These are phyloP conservation scores for Ectemnius lituratus DNA, from an alignment of 2,888 invertebrate genomes.

Conservation along the genomic window DNA sequence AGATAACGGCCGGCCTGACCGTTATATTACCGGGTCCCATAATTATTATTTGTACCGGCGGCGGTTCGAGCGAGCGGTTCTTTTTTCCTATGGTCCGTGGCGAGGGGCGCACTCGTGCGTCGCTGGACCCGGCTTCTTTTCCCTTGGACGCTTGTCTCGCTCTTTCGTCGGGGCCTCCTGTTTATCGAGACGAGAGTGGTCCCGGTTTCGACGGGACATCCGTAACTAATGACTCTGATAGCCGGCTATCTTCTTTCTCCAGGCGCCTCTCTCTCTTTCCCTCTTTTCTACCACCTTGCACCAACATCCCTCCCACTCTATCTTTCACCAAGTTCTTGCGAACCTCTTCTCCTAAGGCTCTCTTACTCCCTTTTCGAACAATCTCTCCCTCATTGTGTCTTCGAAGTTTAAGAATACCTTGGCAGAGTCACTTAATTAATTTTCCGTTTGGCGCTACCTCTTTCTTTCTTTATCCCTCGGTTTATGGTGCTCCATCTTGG, in stretches of 20 bases:
- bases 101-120: too few relatives aligned
- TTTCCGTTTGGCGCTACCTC: slow-evolving; percentile 65
- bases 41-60: slow-evolving; percentile 72
- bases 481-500: too few relatives aligned
- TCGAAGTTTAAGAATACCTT: slow-evolving; percentile 68
- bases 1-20: slow-evolving; percentile 72
- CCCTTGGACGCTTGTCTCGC: slow-evolving; percentile 22
- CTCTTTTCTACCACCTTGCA: slow-evolving; percentile 24
- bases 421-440: slow-evolving; percentile 72
- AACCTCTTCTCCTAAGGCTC: too few relatives aligned
- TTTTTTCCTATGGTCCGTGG: neutral
- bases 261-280: slow-evolving; percentile 24
- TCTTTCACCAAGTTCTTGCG: neutral
- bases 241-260: slow-evolving; percentile 62
- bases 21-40: slow-evolving; percentile 72
- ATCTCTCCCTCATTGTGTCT: slow-evolving; percentile 65
- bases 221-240: slow-evolving; percentile 77
- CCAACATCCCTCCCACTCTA: slow-evolving; percentile 27
- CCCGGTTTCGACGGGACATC: slow-evolving; percentile 74
- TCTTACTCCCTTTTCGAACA: slow-evolving; percentile 24
- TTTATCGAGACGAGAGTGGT: slow-evolving; percentile 75
- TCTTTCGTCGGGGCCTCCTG: slow-evolving; percentile 60
- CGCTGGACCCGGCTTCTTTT: slow-evolving; percentile 50
- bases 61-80: neutral
- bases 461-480: too few relatives aligned